Base-by-base conservation (phyloP, 1,140 invertebrate species). In the Lordiphosa clarofinis region DNA sequence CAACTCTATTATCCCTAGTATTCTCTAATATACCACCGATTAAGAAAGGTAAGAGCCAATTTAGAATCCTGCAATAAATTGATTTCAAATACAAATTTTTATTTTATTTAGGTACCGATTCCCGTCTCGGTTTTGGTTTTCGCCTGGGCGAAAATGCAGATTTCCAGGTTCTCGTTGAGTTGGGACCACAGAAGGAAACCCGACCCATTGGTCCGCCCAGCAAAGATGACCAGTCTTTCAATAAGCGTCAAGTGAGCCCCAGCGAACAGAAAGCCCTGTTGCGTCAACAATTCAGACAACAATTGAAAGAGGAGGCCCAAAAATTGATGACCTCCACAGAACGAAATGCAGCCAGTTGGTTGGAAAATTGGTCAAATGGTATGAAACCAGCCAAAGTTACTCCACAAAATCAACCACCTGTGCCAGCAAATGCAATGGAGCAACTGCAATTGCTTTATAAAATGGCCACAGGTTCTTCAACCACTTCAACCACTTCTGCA, bases 21-120 rank as follows among this genome's bases (percentile, higher is more conserved):
- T 95, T 95, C 78, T 94, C 94, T 0, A 95, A 95, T 70, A 95
- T 96, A 53, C 94, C 94, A n/a, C 94, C 94, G 3, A 92, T 96
- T 7, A 94, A 94, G 71, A 96, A 95, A 93, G 95, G 94, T 94
- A 91, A 90, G 72, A 15, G 3, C 3, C 19, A 37, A 5, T 31
- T 4, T 21, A 33, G 21, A 24, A 24, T 4, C 4, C 4, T 24
- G 0, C 21, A 24, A 24, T 6, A 0, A 5, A 24, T 24, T 6
- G 5, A 1, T 13, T 49, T 38, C 15, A 33, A 33, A 36, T 33
- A 15, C 15, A 3, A 37, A 13, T n/a, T 21, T 13, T 3, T 19
- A 1, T 11, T 21, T 9, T 5, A 42, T 7, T 40, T 84, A 96
- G 95, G 95, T 58, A 95, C 94, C 19, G 94, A 96, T 87, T 95